Conservation (phyloP, 1,140 invertebrate species). For the Danaus plexippus region DNA sequence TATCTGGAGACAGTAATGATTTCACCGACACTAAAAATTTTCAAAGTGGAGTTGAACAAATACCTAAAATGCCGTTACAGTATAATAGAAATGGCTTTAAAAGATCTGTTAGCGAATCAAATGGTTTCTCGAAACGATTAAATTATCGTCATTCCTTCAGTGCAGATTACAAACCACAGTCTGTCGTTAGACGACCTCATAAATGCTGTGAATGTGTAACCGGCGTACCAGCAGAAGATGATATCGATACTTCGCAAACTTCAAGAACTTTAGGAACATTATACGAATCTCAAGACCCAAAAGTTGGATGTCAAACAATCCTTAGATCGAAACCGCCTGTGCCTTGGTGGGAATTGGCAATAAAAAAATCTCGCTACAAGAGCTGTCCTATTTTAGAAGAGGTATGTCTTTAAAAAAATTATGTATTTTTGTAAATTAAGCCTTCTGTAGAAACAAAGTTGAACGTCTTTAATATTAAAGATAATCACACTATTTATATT, state of each 20-base stretch:
- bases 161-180: constrained; percentile 54
- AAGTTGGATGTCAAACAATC: constrained; percentile 76
- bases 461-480: no score
- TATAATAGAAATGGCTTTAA: constrained; percentile 60
- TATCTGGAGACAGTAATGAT: constrained; percentile 39
- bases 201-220: constrained; percentile 71
- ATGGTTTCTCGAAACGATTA: constrained; percentile 62
- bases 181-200: constrained; percentile 51
- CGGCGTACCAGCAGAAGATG: constrained; percentile 53
- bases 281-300: constrained; percentile 73
- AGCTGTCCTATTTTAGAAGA: constrained; percentile 79
- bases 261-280: constrained; percentile 63
- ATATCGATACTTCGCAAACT: constrained; percentile 33
- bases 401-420: constrained; percentile 39
- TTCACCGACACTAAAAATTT: constrained; percentile 43
- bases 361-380: constrained; percentile 79
- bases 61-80: constrained; percentile 60
- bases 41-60: constrained; percentile 53
- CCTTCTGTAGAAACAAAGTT: no score
- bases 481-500: no score
- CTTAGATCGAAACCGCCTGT: constrained; percentile 76
- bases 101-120: constrained; percentile 64
- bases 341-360: constrained; percentile 90
- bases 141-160: constrained; percentile 69
- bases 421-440: no score